phyloP scores from a whole-genome alignment of 2,797 vertebrate species.

The Loriculus beryllinus region DNA sequence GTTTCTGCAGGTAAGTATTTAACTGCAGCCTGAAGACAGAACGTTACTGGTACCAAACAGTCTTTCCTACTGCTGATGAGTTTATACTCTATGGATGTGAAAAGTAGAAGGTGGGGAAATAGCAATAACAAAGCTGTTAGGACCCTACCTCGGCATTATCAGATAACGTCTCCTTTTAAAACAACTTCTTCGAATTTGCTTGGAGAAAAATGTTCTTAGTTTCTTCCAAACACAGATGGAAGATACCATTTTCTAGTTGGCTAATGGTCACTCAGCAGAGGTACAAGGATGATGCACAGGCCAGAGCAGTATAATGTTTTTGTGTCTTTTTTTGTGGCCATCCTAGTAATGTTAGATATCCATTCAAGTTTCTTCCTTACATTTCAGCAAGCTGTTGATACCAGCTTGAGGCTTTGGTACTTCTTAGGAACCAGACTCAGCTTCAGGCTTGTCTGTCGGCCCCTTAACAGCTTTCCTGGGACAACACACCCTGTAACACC shows the following conservation, averaged over 20 bases:
- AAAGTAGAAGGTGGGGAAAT: background rate
- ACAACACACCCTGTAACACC: accelerated
- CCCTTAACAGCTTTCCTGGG: background rate
- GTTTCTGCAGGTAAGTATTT: background rate
- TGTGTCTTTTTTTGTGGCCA: background rate
- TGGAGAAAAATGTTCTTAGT: background rate
- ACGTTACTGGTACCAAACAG: too few species aligned
- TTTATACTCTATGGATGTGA: background rate
- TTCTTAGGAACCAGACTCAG: background rate
- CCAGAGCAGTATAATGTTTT: background rate
- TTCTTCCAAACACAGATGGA: background rate
- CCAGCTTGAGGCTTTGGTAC: background rate
- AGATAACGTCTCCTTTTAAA: background rate
- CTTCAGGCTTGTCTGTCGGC: background rate
- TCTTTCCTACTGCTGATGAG: background rate
- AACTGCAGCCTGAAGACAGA: background rate
- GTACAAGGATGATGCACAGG: background rate
- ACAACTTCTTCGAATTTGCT: background rate
- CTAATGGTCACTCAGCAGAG: background rate
- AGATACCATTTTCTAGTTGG: background rate
- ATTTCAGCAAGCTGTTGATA: background rate
- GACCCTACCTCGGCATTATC: background rate
- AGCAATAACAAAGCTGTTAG: background rate
- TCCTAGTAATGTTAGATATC: background rate
- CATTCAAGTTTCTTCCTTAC: background rate